Conservation (phyloP, 2,113 vertebrate genomes). For the Oxyruncus cristatus region DNA sequence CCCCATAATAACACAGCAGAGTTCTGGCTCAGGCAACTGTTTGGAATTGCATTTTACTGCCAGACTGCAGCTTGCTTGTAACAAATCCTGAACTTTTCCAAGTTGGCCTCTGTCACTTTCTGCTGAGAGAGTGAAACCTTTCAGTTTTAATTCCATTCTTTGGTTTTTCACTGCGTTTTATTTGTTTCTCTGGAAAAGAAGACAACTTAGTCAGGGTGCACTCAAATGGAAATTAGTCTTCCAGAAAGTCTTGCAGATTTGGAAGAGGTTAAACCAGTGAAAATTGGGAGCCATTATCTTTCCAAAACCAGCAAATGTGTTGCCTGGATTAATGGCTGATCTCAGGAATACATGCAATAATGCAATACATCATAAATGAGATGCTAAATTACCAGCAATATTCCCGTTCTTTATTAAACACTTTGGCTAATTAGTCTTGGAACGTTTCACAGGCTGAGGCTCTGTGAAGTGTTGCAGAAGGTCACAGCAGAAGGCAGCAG, state of each 20-base stretch:
- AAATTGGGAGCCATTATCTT: constrained; percentile 63
- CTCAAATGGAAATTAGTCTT: constrained; percentile 24
- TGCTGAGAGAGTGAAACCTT: neutral
- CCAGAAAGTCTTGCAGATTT: neutral
- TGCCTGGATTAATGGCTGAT: constrained; percentile 58
- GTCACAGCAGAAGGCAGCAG: constrained; percentile 24
- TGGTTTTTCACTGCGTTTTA: neutral
- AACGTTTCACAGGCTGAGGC: constrained; percentile 18
- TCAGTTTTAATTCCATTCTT: neutral
- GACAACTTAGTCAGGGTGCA: neutral
- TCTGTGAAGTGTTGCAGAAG: constrained; percentile 2
- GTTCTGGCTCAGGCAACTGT: neutral
- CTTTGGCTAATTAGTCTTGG: constrained; percentile 63
- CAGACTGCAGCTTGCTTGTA: neutral
- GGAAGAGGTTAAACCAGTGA: constrained; percentile 50
- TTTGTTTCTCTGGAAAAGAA: constrained; percentile 47
- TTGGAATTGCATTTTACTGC: neutral
- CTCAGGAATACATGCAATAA: constrained; percentile 46
- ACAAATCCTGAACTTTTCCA: neutral
- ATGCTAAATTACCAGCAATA: constrained; percentile 62
- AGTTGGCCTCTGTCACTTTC: neutral
- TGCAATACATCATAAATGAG: constrained; percentile 57
- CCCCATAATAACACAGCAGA: neutral
- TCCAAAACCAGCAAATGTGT: constrained; percentile 30
- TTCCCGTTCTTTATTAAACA: constrained; percentile 68